Evolutionary conservation across 2,113 vertebrate species (phyloP), one percentile per base, ranked within the genome.

Genomic region (Phyllostomus hastatus): DNA sequence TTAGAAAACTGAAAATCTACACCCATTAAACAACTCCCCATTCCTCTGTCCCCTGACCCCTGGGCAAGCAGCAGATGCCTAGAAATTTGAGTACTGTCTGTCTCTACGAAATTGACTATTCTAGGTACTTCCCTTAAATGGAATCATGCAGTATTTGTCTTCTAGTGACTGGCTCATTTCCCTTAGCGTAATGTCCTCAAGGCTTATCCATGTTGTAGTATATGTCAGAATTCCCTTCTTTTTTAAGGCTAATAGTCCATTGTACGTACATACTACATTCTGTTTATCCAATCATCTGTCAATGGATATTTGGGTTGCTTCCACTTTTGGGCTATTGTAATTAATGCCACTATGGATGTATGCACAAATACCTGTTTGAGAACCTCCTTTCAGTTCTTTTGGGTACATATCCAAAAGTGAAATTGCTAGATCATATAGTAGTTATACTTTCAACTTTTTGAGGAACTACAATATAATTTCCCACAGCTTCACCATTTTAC

Each of bases 91-190:
- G 15, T 87, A 33, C 17, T 81, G 73, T 86, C 73, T 87, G 22
- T 38, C 54, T 73, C 43, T 57, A 80, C n/a, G n/a, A 90, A 67
- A 24, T 43, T 59, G 38, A 76, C 64, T 86, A 75, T 41, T 81
- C 48, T 67, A 90, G 67, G 52, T 87, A 73, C 38, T 61, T 86
- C 57, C 79, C 57, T 64, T 66, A 35, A 91, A 41, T 80, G 52
- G 52, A 66, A 73, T 81, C 35, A 81, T 33, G 64, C 4, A 87
- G 12, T 75, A 76, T 50, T 73, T 92, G 38, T 52, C 28, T 64
- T 48, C 76, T 61, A 82, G 22, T 94, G 59, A 64, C 38, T 69
- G 59, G 19, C 67, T 75, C 87, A 93, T 81, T 96, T 94, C 57
- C 79, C 22, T 75, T 50, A 70, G 31, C 12, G 76, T 46, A 91